phyloP scores from a whole-genome alignment of 1,140 invertebrate genomes.

The Gonatopus flavifemur region DNA sequence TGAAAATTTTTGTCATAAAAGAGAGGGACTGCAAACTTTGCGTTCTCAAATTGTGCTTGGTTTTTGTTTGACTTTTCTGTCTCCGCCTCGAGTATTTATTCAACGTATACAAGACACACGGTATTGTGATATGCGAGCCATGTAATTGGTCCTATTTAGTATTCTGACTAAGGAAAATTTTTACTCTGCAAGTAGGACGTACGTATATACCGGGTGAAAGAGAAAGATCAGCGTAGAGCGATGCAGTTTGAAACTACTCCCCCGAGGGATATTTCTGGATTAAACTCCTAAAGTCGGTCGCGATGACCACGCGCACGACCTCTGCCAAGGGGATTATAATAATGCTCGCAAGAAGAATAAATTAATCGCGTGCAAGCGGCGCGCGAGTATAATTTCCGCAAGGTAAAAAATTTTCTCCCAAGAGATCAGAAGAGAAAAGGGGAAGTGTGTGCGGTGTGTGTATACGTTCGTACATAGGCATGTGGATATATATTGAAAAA shows the following conservation, averaged over 20 bases:
- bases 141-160: background rate
- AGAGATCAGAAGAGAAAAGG: background rate
- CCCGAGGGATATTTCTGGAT: constrained; percentile 20
- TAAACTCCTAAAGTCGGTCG: constrained; percentile 9
- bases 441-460: no score
- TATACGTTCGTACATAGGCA: no score
- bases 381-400: constrained; percentile 20
- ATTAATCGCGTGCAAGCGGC: constrained; percentile 27
- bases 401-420: constrained; percentile 15
- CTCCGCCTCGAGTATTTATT: no score
- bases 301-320: constrained; percentile 15
- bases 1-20: no score
- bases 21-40: no score
- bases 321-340: constrained; percentile 17
- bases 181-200: no score
- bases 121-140: no score
- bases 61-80: no score
- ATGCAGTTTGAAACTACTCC: constrained; percentile 10
- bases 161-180: no score
- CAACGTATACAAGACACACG: no score
- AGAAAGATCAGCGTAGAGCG: background rate
- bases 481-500: no score
- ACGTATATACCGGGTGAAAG: background rate
- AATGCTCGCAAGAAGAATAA: constrained; percentile 20
- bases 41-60: no score